Base-by-base conservation (phyloP, 2,797 vertebrate species). In the Chiloscyllium punctatum region DNA sequence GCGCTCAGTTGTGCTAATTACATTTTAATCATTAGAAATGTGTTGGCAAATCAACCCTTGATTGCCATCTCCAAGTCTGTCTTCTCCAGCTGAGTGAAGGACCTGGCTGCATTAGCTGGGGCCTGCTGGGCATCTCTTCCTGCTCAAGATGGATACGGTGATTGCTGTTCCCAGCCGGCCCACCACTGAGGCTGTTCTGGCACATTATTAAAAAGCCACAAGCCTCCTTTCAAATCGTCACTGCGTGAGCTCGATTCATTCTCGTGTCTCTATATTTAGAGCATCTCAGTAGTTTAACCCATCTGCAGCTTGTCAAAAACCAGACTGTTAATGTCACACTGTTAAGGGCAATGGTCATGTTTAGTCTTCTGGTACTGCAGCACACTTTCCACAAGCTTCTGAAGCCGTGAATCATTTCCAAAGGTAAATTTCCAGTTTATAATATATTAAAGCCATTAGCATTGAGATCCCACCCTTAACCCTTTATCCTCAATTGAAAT, bases 11-110 rank as follows among this genome's bases (percentile, higher is more conserved):
- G 98, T 98, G 99, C 99, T 99, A 99, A 99, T 99, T 99, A 99
- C 99, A 99, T 99, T 99, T 99, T 99, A 99, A 99, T 99, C 99
- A 99, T 99, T 99, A 98, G 98, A 99, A 99, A 99, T 99, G 99
- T 99, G 99, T 99, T 99, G 99, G 99, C 99, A 99, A 99, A 99
- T 99, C 99, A 99, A 99, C 98, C 98, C 98, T 98, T 99, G 98
- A 99, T 99, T 99, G 99, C 98, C 98, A 99, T 99, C 98, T 98
- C 98, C 96, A 98, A 99, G 98, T 97, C 97, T 97, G 98, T 97
- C 98, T 98, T 97, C 98, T 98, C 98, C 98, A 98, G 98, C 98
- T 98, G 98, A 98, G 98, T 97, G 97, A 97, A 98, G 98, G 98
- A 98, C 97, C 97, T 96, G 98, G 97, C 97, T 97, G 98, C 97